Evolutionary conservation across 2,113 vertebrate genomes (phyloP).

Genomic region (Aspiorhynchus laticeps): DNA sequence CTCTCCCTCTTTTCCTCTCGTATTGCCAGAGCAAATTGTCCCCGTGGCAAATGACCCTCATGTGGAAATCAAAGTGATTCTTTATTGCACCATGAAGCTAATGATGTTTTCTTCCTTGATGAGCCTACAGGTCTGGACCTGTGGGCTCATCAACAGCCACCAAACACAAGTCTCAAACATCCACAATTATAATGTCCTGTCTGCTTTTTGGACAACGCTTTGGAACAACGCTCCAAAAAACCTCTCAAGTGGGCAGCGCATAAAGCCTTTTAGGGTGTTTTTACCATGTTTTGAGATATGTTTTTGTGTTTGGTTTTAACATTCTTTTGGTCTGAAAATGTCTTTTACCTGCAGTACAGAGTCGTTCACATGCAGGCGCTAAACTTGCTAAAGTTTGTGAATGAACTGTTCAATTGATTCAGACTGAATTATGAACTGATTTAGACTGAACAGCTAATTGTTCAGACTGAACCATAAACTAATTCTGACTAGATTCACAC

Average conservation of each 20-base stretch:
- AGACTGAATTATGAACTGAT: neutral
- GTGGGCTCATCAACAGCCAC: neutral
- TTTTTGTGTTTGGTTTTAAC: neutral
- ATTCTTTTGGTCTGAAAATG: neutral
- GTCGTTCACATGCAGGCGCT: neutral
- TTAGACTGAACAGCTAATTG: neutral
- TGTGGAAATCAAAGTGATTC: conserved; percentile 20
- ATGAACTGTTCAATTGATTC: neutral
- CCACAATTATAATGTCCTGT: neutral
- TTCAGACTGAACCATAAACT: neutral
- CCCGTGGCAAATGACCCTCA: neutral
- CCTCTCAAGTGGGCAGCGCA: neutral
- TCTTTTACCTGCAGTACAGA: neutral
- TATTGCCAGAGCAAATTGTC: neutral
- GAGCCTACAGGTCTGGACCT: neutral
- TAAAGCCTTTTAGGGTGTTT: neutral
- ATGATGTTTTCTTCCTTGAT: conserved; percentile 12
- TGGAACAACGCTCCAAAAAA: neutral
- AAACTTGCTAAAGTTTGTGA: neutral
- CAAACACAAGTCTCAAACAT: neutral
- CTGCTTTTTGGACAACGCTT: neutral
- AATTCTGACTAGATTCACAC: neutral
- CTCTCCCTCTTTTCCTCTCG: neutral
- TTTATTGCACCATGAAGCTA: conserved; percentile 9
- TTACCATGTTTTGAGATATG: neutral